phyloP scores from a whole-genome alignment of 2,797 vertebrate genomes.

The Hydrophis major region DNA sequence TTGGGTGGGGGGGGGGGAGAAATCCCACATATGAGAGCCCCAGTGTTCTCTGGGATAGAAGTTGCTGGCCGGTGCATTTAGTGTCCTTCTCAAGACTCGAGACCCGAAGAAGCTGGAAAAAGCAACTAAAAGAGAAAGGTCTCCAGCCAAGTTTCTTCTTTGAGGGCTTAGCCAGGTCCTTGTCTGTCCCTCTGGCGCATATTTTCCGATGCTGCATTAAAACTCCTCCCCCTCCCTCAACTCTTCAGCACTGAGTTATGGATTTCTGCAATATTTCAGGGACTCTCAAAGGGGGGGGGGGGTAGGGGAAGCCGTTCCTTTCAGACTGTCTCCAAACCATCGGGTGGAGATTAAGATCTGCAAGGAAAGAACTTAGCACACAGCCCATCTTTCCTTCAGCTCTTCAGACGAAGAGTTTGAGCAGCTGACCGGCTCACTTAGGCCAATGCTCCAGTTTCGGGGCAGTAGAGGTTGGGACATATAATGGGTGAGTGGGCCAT shows the following conservation, averaged over 20 bases:
- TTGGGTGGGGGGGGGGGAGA: background rate
- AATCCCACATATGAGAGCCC: background rate
- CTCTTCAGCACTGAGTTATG: constrained; percentile 2
- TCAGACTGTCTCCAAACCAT: background rate
- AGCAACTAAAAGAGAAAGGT: background rate
- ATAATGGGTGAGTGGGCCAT: background rate
- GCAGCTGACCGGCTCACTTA: background rate
- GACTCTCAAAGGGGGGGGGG: background rate
- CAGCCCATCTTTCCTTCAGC: background rate
- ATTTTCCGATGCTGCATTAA: background rate
- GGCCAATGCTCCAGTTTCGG: background rate
- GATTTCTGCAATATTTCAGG: constrained; percentile 32
- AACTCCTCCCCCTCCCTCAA: too few species aligned
- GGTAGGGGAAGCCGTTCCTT: background rate
- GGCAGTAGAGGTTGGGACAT: background rate
- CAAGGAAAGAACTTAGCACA: background rate
- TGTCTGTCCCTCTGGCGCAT: background rate
- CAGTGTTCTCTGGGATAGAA: background rate
- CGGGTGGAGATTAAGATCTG: background rate
- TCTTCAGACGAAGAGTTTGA: background rate
- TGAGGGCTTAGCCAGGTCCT: background rate
- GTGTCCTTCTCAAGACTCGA: background rate
- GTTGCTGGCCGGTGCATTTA: background rate
- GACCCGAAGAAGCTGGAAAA: background rate
- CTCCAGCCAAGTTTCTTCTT: background rate